Base-by-base conservation (phyloP, 2,113 vertebrate genomes). In the Python bivittatus region DNA sequence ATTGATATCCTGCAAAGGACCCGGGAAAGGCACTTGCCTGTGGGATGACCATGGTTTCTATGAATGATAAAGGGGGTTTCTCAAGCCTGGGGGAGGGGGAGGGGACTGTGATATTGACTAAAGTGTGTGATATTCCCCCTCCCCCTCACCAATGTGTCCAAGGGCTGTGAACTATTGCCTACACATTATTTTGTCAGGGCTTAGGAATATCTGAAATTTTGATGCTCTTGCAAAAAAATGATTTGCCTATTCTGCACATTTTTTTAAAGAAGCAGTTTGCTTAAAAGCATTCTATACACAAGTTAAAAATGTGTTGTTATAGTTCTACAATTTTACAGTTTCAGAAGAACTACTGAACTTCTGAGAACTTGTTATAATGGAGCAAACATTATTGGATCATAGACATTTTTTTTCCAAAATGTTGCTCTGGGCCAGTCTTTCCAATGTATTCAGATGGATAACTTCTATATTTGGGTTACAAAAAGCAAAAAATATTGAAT, bases 91-190 rank as follows among this genome's bases (percentile, higher is more conserved):
- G 95, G 22, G 95, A 93, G 93, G 61, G 15, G 91, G 94, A 25
- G 33, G 72, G 33, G 72, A 10, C 72, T 79, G 88, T 79, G 25
- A 0, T 23, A 56, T 1, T 88, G 91, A 42, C 91, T 87, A 61
- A 83, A 2, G 20, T 84, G 88, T 88, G 23, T 68, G 53, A 93
- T 29, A 72, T 90, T 58, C 10, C 87, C 94, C 42, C 57, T 91
- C 88, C 44, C 91, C 25, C 91, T 88, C 2, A 90, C 60, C 57
- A 54, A 15, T 54, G 90, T 95, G 92, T 56, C 33, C 3, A 94
- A 92, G 92, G 93, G 89, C 92, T 94, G 94, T 91, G 93, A 93
- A 64, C 88, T 91, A 91, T 84, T 96, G 94, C 92, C 94, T 85
- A 92, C 58, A 58, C 48, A 53, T 61, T 72, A 0, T 68, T 0